A percentile compares a stretch with the other conserved stretches of the same genome.
Evolutionary conservation across 2,797 vertebrate species (phyloP).

Genomic region (Notamacropus eugenii): DNA sequence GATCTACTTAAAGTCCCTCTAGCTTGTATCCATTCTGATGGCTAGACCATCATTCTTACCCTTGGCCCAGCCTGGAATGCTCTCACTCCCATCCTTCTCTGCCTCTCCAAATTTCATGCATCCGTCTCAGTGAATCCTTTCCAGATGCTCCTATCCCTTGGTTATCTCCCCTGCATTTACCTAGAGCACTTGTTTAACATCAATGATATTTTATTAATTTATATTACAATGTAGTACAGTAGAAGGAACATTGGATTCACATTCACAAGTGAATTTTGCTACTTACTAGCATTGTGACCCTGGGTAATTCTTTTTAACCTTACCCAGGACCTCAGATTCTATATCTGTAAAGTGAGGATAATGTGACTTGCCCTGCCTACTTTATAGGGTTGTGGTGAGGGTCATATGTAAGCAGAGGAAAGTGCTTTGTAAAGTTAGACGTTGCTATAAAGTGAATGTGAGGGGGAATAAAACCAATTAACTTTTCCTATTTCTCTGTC

Average conservation of each 20-base stretch:
- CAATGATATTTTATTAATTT: background rate
- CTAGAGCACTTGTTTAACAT: background rate
- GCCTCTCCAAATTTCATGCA: background rate
- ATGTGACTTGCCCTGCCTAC: background rate
- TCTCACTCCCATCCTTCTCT: background rate
- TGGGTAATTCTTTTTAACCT: background rate
- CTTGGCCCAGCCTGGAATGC: background rate
- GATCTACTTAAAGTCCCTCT: background rate
- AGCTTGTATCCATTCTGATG: background rate
- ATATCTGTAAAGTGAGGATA: background rate
- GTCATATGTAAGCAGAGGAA: background rate
- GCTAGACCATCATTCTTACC: background rate
- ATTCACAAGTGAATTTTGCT: background rate
- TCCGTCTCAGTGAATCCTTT: background rate
- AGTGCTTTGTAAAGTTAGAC: background rate
- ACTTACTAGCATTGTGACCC: background rate
- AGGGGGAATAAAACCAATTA: background rate
- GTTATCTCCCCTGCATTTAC: background rate
- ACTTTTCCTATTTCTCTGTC: background rate
- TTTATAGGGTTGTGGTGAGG: background rate
- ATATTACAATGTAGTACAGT: background rate
- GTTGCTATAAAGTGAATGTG: background rate
- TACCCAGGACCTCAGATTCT: background rate
- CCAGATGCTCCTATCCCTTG: background rate
- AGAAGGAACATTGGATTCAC: background rate